These are phyloP conservation scores for Physella acuta DNA, from an alignment of 1,140 invertebrate genomes.

Conservation along the genomic window DNA sequence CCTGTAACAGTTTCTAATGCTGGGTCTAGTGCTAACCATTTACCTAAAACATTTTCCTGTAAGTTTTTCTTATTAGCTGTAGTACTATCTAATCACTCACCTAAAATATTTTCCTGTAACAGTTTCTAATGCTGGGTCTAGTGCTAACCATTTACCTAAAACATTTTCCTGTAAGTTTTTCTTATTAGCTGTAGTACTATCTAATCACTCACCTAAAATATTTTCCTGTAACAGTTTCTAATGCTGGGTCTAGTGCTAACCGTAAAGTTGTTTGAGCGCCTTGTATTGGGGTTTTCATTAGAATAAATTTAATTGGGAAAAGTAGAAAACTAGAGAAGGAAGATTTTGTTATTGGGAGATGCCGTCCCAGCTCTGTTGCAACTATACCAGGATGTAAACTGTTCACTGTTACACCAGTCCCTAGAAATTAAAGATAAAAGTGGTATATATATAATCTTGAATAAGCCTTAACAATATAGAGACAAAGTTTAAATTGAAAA, in stretches of 20 bases:
- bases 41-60: background rate
- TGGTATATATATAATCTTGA: no score
- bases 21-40: background rate
- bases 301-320: conserved; percentile 5
- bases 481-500: no score
- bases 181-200: background rate
- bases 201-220: conserved; percentile 67
- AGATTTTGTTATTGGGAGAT: conserved; percentile 61
- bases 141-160: background rate
- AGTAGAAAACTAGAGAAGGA: conserved; percentile 6
- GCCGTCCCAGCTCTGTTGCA: conserved; percentile 40
- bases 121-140: background rate
- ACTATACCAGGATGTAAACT: conserved; percentile 55
- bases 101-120: background rate
- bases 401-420: conserved; percentile 42
- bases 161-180: background rate
- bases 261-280: conserved; percentile 58
- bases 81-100: background rate
- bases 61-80: background rate
- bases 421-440: no score
- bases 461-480: no score
- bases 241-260: conserved; percentile 66
- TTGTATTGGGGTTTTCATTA: conserved; percentile 32
- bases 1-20: no score
- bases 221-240: conserved; percentile 74